Evolutionary conservation across 2,888 invertebrate species (phyloP), one percentile per base, ranked within the genome.

Genomic region (Chromoteleia sp.): DNA sequence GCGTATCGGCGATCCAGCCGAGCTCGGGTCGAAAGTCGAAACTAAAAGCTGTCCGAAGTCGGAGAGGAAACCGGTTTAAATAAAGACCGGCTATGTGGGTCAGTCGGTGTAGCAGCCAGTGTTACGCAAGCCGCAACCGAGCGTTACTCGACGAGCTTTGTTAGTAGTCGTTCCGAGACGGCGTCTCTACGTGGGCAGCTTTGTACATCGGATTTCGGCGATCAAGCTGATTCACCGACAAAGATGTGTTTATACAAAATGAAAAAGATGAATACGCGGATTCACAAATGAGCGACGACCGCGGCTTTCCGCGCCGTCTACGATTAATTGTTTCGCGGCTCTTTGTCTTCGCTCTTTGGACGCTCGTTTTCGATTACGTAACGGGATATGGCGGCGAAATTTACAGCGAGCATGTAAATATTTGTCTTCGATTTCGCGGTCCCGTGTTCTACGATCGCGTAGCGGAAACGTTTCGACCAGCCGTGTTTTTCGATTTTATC

Each of bases 21-120:
- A 80, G 78, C 61, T 79, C 56, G 45, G 76, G 83, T 84, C 85
- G 86, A 87, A 86, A 88, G 87, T 85, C 85, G 86, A 87, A 85
- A 87, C 87, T 87, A 88, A 91, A 91, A 89, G 90, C 87, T 78
- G 79, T 56, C 54, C 87, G 79, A 74, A 80, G 83, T 79, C 73
- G 87, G 86, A 86, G 88, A 88, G 88, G 89, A 90, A 90, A 91
- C 89, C 84, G 86, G 91, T 92, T 91, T 92, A 92, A 92, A 92
- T 92, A 92, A 92, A 92, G 91, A 89, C 84, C 88, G 85, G 87
- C 87, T 88, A 91, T 92, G 91, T 91, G 90, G 91, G 91, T 92
- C 91, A 92, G 90, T 88, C 89, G 89, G 89, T 86, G 85, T 86
- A 85, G 87, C 86, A 79, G 87, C 82, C 83, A 83, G 86, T 85